Percentiles rank a stretch among this genome's conserved stretches.
These are phyloP conservation scores for Sparus aurata DNA, from an alignment of 2,797 vertebrate genomes.

Conservation along the genomic window DNA sequence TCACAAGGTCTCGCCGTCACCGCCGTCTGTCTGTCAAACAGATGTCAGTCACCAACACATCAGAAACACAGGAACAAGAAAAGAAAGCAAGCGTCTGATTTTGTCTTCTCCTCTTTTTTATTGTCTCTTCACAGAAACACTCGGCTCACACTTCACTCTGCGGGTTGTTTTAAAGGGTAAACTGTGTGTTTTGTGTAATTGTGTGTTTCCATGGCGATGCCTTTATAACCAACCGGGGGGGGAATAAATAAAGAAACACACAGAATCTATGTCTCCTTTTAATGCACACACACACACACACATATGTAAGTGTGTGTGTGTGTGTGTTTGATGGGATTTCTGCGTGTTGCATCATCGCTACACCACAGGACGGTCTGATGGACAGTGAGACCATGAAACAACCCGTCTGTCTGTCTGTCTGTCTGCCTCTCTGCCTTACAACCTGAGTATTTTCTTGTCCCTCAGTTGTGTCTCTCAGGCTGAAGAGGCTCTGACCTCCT, in stretches of 20 bases:
- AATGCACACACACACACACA: conserved; percentile 8
- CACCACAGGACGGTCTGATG: conserved; percentile 54
- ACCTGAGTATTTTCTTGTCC: neutral
- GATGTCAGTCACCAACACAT: conserved; percentile 28
- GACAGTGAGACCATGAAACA: conserved; percentile 58
- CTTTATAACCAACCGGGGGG: neutral
- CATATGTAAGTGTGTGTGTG: conserved; percentile 13
- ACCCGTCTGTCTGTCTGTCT: conserved; percentile 44
- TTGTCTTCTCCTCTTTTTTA: neutral
- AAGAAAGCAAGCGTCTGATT: neutral
- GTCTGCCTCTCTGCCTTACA: neutral
- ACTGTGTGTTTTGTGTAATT: neutral
- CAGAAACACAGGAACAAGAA: neutral
- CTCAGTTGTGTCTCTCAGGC: conserved; percentile 33
- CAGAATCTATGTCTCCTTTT: conserved; percentile 5
- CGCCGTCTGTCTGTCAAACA: neutral
- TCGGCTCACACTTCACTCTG: neutral
- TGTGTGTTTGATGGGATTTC: conserved; percentile 56
- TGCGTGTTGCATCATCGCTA: conserved; percentile 66
- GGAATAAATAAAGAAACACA: neutral
- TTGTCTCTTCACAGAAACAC: neutral
- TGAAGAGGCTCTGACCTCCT: neutral
- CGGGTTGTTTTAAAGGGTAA: neutral
- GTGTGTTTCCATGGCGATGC: conserved; percentile 22
- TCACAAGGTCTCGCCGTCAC: neutral